Percentiles rank a stretch among this genome's conserved stretches.
These are phyloP conservation scores for Drosophila anomelani DNA, from an alignment of 2,888 invertebrate species.

Conservation along the genomic window DNA sequence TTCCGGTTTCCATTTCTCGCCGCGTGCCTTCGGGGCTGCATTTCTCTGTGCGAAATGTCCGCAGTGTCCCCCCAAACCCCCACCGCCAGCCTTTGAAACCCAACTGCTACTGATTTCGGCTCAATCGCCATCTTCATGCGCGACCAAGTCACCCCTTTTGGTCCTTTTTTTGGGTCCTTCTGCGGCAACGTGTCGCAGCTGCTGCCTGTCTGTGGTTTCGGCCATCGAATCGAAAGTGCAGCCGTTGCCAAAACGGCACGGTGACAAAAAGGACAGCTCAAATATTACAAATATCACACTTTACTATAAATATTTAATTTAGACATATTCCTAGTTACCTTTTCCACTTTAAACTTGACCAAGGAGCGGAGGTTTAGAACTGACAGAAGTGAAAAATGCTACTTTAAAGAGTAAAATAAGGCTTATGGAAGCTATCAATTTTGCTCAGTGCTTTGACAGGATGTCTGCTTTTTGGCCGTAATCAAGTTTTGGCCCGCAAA, in stretches of 20 bases:
- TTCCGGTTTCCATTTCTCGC: conserved; percentile 77
- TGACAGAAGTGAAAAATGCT: background rate
- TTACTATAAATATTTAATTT: background rate
- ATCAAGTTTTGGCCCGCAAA: conserved; percentile 76
- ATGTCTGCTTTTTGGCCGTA: conserved; percentile 41
- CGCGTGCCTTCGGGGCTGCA: conserved; percentile 57
- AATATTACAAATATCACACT: background rate
- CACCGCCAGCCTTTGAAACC: background rate
- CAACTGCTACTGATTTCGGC: conserved; percentile 18
- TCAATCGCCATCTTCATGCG: conserved; percentile 36
- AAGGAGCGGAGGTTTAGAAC: no score
- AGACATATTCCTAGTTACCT: no score
- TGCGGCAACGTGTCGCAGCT: conserved; percentile 63
- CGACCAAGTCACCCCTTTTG: conserved; percentile 48
- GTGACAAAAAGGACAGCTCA: conserved; percentile 3
- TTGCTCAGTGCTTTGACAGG: conserved; percentile 23
- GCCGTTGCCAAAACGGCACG: conserved; percentile 31
- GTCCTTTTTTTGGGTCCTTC: conserved; percentile 18
- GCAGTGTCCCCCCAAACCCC: conserved; percentile 49
- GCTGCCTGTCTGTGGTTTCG: conserved; percentile 57
- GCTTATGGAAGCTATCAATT: background rate
- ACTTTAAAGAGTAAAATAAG: background rate
- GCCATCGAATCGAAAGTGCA: conserved; percentile 69
- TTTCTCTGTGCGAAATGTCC: conserved; percentile 58
- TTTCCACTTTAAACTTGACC: background rate